Percentiles rank a stretch among this genome's conserved stretches.
Conservation (phyloP, 2,888 invertebrate species). For the Sarcophaga rosellei region DNA sequence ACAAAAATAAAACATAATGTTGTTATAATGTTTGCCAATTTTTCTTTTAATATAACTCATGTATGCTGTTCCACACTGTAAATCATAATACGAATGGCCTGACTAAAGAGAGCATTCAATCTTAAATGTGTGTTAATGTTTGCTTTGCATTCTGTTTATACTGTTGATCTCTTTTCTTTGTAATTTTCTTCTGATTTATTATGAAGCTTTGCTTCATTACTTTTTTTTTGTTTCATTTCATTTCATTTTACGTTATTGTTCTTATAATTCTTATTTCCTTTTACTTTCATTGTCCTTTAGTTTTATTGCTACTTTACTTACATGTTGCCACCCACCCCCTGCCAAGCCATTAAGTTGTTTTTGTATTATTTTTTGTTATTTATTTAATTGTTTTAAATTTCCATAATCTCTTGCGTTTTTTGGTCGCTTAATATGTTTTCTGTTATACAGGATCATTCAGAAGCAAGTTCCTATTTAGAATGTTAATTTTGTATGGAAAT, state of each 20-base stretch:
- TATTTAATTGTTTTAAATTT: constrained; percentile 64
- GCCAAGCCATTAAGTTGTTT: constrained; percentile 22
- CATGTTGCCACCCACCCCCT: not conserved
- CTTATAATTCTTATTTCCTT: constrained; percentile 4
- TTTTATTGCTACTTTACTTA: not conserved
- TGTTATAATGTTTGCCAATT: no score
- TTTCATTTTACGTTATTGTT: constrained; percentile 11
- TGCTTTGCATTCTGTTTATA: not conserved
- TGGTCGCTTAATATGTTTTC: constrained; percentile 33
- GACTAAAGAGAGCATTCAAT: constrained; percentile 27
- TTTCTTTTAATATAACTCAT: not conserved
- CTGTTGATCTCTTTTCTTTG: not conserved
- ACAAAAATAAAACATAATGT: not conserved
- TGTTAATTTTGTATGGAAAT: constrained; percentile 21
- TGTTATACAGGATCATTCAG: not conserved
- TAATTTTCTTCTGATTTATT: constrained; percentile 49
- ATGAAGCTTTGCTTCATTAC: not conserved
- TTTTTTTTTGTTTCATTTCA: not conserved
- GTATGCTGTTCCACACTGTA: not conserved
- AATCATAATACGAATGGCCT: not conserved
- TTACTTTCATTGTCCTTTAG: not conserved
- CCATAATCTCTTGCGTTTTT: constrained; percentile 46
- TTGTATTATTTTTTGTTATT: constrained; percentile 57
- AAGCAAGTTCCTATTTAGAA: constrained; percentile 7
- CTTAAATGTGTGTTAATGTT: constrained; percentile 7